A percentile compares a stretch with the other conserved stretches of the same genome.
Evolutionary conservation across 2,113 vertebrate species (phyloP).

Genomic region (Pantherophis guttatus): DNA sequence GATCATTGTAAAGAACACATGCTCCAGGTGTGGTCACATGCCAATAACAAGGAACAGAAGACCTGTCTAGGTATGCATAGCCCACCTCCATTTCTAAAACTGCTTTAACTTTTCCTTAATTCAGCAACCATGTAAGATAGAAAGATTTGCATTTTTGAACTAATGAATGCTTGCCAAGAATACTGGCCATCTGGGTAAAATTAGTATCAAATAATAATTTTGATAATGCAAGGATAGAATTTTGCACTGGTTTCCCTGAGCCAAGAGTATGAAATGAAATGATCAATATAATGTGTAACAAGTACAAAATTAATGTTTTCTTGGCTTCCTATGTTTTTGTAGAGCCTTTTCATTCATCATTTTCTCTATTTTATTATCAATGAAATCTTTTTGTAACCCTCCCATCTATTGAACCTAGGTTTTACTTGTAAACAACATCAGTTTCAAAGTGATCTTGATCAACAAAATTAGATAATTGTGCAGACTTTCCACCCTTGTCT

Average conservation of each 20-base stretch:
- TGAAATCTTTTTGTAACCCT: not conserved
- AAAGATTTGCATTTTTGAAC: not conserved
- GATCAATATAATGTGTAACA: not conserved
- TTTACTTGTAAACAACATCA: not conserved
- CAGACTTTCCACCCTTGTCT: not conserved
- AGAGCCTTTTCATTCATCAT: not conserved
- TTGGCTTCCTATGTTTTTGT: not conserved
- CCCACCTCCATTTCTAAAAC: not conserved
- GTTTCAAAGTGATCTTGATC: not conserved
- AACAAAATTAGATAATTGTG: not conserved
- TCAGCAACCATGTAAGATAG: not conserved
- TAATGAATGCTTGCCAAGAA: not conserved
- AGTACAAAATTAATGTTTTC: not conserved
- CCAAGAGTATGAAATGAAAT: not conserved
- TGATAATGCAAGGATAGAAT: not conserved
- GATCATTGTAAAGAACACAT: not conserved
- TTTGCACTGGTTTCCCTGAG: constrained; percentile 4
- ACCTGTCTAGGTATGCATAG: not conserved
- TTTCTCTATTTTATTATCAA: no score
- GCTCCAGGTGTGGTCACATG: not conserved
- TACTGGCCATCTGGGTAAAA: not conserved
- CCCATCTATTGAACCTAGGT: not conserved
- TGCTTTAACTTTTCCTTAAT: not conserved
- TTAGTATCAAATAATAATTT: not conserved
- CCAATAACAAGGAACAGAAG: not conserved